Evolutionary conservation across 64 coral and sea anemone genomes (phyloP).

Genomic region (Dendronephthya gigantea): DNA sequence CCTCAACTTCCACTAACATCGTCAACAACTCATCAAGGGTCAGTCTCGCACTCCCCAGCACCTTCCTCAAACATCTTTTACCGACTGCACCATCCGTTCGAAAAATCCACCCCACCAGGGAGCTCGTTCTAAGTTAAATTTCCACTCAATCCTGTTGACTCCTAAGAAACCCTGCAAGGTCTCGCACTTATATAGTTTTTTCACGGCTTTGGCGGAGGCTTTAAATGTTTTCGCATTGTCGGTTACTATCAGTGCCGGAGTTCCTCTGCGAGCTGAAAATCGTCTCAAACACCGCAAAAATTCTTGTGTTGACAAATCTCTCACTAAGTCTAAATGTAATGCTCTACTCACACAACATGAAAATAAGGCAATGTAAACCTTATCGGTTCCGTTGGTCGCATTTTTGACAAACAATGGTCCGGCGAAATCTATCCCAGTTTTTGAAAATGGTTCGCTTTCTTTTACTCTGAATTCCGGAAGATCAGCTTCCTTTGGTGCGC

Average conservation of each 20-base stretch:
- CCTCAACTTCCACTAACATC: background rate
- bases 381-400: background rate
- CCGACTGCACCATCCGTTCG: background rate
- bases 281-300: slow-evolving; percentile 15
- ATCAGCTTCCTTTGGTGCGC: slow-evolving; percentile 4
- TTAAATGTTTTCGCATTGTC: background rate
- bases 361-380: slow-evolving; percentile 24
- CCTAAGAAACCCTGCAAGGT: background rate
- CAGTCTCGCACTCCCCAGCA: background rate
- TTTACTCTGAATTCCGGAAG: slow-evolving; percentile 23
- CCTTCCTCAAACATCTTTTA: slow-evolving; percentile 18
- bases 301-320: background rate
- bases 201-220: too few relatives aligned
- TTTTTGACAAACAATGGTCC: slow-evolving; percentile 26
- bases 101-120: slow-evolving; percentile 2
- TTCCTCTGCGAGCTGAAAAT: slow-evolving; percentile 17
- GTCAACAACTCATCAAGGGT: background rate
- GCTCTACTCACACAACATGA: slow-evolving; percentile 21
- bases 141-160: background rate
- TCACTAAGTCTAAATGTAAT: slow-evolving; percentile 13
- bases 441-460: background rate
- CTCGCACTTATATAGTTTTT: background rate
- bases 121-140: slow-evolving; percentile 8
- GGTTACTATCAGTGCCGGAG: background rate
- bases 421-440: slow-evolving; percentile 32